phyloP scores from a whole-genome alignment of 2,113 vertebrate genomes.

The Jaculus jaculus region DNA sequence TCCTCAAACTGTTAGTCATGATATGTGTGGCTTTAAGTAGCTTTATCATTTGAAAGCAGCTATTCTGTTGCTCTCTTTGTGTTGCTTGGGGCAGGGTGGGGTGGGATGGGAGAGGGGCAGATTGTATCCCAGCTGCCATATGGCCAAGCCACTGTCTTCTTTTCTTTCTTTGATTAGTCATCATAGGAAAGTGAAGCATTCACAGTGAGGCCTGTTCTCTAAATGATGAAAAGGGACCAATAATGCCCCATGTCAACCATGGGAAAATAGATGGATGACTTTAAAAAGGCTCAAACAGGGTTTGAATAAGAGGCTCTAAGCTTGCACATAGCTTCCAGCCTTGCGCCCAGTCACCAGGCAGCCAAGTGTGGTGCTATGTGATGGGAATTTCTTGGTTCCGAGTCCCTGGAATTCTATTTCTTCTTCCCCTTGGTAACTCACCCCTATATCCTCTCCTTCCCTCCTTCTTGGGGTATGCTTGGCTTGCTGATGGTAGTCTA shows the following conservation, averaged over 20 bases:
- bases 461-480: neutral
- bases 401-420: neutral
- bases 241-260: neutral
- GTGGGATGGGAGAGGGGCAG: neutral
- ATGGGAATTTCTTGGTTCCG: neutral
- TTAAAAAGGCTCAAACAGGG: neutral
- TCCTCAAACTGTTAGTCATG: constrained; percentile 35
- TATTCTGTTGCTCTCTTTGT: constrained; percentile 1
- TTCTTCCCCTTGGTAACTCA: neutral
- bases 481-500: neutral
- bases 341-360: neutral
- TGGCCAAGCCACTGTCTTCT: neutral
- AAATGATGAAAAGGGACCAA: neutral
- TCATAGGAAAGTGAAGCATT: neutral
- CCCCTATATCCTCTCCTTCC: neutral
- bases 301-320: neutral
- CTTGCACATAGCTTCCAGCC: neutral
- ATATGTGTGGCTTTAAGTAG: neutral
- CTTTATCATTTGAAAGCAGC: neutral
- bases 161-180: neutral
- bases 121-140: constrained; percentile 15
- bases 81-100: constrained; percentile 2
- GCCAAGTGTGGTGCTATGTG: neutral
- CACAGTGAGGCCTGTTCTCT: neutral
- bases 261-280: neutral